Evolutionary conservation across 2,888 invertebrate genomes (phyloP).

Genomic region (Leptopterna dolabrata): DNA sequence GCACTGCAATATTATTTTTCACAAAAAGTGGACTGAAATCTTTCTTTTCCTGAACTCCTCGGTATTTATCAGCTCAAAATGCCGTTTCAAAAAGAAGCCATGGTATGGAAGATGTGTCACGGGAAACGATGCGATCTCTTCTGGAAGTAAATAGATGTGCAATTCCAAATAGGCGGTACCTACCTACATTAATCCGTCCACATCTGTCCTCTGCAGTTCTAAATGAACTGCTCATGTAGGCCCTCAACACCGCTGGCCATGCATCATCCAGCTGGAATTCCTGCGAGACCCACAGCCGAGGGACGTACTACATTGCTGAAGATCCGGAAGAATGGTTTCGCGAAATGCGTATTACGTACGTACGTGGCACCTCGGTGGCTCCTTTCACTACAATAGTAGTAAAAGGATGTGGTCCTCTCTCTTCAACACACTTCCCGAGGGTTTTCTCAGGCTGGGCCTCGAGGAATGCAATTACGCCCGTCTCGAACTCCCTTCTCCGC

Average conservation of each 20-base stretch:
- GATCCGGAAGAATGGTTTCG: background rate
- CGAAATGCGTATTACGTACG: background rate
- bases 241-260: background rate
- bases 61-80: too few relatives aligned
- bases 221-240: background rate
- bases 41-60: too few relatives aligned
- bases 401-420: slow-evolving; percentile 1
- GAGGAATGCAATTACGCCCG: slow-evolving; percentile 45
- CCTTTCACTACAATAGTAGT: background rate
- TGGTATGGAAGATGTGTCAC: background rate
- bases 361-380: background rate
- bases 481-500: background rate
- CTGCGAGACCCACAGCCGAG: background rate
- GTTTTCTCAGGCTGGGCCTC: background rate
- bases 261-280: background rate
- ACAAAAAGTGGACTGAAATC: too few relatives aligned
- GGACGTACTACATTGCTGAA: background rate
- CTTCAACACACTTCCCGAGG: background rate
- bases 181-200: background rate
- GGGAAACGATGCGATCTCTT: background rate
- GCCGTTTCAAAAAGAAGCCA: too few relatives aligned
- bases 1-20: too few relatives aligned
- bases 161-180: background rate
- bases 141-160: background rate
- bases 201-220: too few relatives aligned